phyloP scores from a whole-genome alignment of 2,888 invertebrate species.

The Onthophagus sagittarius region DNA sequence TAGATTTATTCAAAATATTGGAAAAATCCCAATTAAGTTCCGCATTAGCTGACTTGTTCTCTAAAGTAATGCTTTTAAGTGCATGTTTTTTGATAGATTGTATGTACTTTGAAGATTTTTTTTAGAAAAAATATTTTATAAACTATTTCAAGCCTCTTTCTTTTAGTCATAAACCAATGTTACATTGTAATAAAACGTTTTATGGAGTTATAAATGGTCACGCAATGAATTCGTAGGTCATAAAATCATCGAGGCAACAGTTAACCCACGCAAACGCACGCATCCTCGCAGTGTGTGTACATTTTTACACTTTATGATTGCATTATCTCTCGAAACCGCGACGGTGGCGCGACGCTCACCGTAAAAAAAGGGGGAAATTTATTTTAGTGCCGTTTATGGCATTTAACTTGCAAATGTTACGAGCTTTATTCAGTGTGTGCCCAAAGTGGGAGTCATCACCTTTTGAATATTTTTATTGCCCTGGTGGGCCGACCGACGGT shows the following conservation, averaged over 20 bases:
- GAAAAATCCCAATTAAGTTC: too few species aligned
- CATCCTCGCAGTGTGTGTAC: conserved; percentile 11
- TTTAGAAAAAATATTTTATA: too few species aligned
- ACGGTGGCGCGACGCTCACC: background rate
- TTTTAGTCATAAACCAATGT: background rate
- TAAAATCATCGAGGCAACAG: background rate
- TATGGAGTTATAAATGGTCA: background rate
- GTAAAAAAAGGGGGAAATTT: conserved; percentile 20
- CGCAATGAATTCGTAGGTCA: background rate
- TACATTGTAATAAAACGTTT: background rate
- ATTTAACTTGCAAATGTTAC: conserved; percentile 53
- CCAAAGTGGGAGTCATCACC: conserved; percentile 50
- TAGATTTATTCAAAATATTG: too few species aligned
- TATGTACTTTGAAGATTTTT: too few species aligned
- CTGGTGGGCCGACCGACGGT: conserved; percentile 33
- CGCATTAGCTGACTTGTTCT: too few species aligned
- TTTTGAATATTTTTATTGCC: conserved; percentile 49
- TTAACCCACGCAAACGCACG: background rate
- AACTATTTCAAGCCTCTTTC: too few species aligned
- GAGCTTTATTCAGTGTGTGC: conserved; percentile 43
- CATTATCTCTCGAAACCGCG: conserved; percentile 15
- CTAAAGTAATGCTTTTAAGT: too few species aligned
- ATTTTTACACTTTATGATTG: conserved; percentile 20
- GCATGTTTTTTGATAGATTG: too few species aligned
- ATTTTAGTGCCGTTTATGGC: conserved; percentile 42